These are phyloP conservation scores for Drosophila macrothrix DNA, from an alignment of 2,888 invertebrate species.

Conservation along the genomic window DNA sequence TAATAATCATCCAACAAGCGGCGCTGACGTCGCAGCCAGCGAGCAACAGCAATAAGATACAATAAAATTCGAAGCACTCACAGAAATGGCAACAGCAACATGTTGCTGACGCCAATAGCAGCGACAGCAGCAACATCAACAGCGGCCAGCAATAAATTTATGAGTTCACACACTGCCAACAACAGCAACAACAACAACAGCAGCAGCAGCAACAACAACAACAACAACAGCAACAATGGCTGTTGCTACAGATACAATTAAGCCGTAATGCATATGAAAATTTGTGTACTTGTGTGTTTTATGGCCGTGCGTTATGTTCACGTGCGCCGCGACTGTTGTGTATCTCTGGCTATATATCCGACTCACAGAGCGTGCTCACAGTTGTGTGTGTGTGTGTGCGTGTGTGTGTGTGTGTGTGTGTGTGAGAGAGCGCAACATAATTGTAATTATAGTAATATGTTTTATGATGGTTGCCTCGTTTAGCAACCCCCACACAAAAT, in stretches of 20 bases:
- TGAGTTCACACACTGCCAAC: conserved; percentile 66
- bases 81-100: conserved; percentile 31
- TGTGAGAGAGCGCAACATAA: conserved; percentile 70
- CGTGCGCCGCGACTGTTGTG: conserved; percentile 69
- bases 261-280: conserved; percentile 80
- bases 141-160: conserved; percentile 65
- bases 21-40: conserved; percentile 40
- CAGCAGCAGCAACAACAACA: conserved; percentile 31
- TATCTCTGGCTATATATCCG: conserved; percentile 48
- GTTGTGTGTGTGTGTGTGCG: conserved; percentile 7
- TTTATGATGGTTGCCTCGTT: conserved; percentile 82
- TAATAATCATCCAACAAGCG: conserved; percentile 67
- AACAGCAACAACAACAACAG: conserved; percentile 22
- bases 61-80: conserved; percentile 15
- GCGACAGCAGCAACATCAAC: conserved; percentile 33
- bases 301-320: conserved; percentile 77
- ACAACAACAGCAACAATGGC: conserved; percentile 37
- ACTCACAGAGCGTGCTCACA: conserved; percentile 10
- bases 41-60: conserved; percentile 57
- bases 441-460: conserved; percentile 84
- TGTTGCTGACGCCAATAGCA: conserved; percentile 30
- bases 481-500: conserved; percentile 76
- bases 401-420: conserved; percentile 29
- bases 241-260: conserved; percentile 64
- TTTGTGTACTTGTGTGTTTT: conserved; percentile 64